Evolutionary conservation across 2,113 vertebrate species (phyloP), one percentile per base, ranked within the genome.

Genomic region (Sclerurus mexicanus): DNA sequence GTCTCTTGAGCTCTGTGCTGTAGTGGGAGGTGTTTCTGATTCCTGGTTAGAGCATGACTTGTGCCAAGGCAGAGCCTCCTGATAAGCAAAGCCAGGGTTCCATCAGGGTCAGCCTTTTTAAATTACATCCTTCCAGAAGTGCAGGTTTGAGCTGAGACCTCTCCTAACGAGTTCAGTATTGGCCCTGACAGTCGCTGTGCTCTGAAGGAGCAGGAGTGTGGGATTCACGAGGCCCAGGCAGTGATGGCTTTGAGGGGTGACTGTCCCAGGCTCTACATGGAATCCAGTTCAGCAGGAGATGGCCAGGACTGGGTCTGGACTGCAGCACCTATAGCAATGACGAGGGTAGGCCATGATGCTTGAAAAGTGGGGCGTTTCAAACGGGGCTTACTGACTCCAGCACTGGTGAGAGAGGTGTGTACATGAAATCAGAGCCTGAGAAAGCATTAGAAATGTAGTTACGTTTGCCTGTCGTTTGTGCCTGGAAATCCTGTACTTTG

Each of bases 141-240:
- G 37, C 85, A 44, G 31, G 62, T 52, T 49, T 6, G 33, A 19
- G 44, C 3, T 21, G 82, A 79, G 74, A 55, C 37, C 73, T 87
- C 72, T 83, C 71, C 53, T 22, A 2, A n/a, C 74, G 81, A 62
- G 52, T 46, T 27, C 1, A 14, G 22, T 80, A 27, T 19, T 63
- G 60, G 47, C 68, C 37, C 3, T 2, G 5, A 18, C 3, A 46
- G 63, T 19, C 2, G 0, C 42, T 21, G 64, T 30, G 64, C 81
- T 50, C 68, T n/a, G 76, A 12, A 56, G 23, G 37, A 52, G 75
- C 68, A 20, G 78, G 40, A 60, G 27, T 0, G 28, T 18, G 39
- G 52, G 78, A 56, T 39, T 47, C 73, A 40, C 1, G 3, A 28
- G 35, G 44, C 71, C 53, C 50, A 25, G 4, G 7, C 27, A 76